Percentiles rank a stretch among this genome's conserved stretches.
These are phyloP conservation scores for Drosophila kuntzei DNA, from an alignment of 2,888 invertebrate genomes.

Conservation along the genomic window DNA sequence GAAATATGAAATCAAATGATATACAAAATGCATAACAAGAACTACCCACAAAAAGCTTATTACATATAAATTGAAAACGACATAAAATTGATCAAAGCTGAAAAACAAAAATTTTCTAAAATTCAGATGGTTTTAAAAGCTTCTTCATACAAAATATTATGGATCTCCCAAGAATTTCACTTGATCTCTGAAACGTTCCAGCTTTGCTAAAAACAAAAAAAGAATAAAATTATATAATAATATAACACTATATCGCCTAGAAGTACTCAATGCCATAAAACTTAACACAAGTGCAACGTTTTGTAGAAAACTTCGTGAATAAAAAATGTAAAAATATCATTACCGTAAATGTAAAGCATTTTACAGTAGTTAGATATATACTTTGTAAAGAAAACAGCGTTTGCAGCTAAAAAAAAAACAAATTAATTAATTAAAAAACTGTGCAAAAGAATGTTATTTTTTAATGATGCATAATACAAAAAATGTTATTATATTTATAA, in stretches of 20 bases:
- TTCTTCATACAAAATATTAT: constrained; percentile 9
- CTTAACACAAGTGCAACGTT: constrained; percentile 63
- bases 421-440: constrained; percentile 57
- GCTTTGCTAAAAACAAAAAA: constrained; percentile 50
- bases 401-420: constrained; percentile 59
- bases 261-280: constrained; percentile 63
- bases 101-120: not conserved
- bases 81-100: constrained; percentile 40
- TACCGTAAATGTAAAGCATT: constrained; percentile 72
- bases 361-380: constrained; percentile 78
- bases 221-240: constrained; percentile 10
- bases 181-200: constrained; percentile 35
- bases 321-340: constrained; percentile 48
- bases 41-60: constrained; percentile 46
- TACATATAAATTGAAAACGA: constrained; percentile 30
- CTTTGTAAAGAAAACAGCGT: constrained; percentile 79
- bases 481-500: constrained; percentile 58
- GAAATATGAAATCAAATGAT: constrained; percentile 39
- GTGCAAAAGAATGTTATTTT: constrained; percentile 72
- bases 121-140: constrained; percentile 11
- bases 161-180: constrained; percentile 4
- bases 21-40: constrained; percentile 49
- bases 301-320: constrained; percentile 71
- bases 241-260: constrained; percentile 58
- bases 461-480: constrained; percentile 44